Base-by-base conservation (phyloP, 2,113 vertebrate species). In the Pachycephala philippinensis region DNA sequence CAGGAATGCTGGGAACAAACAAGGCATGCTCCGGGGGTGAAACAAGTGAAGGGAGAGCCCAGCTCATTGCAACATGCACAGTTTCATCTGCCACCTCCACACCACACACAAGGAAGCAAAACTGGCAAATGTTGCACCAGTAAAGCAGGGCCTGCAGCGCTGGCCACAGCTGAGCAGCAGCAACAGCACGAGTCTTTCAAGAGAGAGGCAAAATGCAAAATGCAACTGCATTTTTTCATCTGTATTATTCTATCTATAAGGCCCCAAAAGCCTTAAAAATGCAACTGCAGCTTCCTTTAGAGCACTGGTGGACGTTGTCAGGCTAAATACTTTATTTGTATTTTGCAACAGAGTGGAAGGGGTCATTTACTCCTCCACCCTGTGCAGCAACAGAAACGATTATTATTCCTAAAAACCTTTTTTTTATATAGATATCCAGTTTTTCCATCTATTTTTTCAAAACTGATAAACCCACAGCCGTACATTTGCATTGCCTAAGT, bases 171-270 rank as follows among this genome's bases (percentile, higher is more conserved):
- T 31, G 28, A 42, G 19, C n/a, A 13, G 52, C 52, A 21, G 21
- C 8, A 47, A 45, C 9, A n/a, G 7, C 7, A 2, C 0, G 0
- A 56, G 11, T 27, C 47, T 59, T 63, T 52, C 20, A 10, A 39
- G 24, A 40, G 6, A 59, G 5, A 63, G 28, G 10, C 53, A 39
- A 60, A 37, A 60, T n/a, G 18, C 53, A 35, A 86, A 68, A 77
- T 10, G 24, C 13, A 47, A 23, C n/a, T 76, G 14, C 30, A 33
- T 42, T 69, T 54, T 35, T 42, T 33, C 12, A 28, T 33, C 40
- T 69, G 26, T 33, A 27, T 27, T 69, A 53, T 22, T 68, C 61
- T 22, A 68, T 2, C n/a, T 6, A 3, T 35, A 40, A 22, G 30
- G 30, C 14, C 18, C 35, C 18, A 61, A 75, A 61, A 31, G 8